Evolutionary conservation across 2,888 invertebrate genomes (phyloP).

Genomic region (Alsophila aescularia): DNA sequence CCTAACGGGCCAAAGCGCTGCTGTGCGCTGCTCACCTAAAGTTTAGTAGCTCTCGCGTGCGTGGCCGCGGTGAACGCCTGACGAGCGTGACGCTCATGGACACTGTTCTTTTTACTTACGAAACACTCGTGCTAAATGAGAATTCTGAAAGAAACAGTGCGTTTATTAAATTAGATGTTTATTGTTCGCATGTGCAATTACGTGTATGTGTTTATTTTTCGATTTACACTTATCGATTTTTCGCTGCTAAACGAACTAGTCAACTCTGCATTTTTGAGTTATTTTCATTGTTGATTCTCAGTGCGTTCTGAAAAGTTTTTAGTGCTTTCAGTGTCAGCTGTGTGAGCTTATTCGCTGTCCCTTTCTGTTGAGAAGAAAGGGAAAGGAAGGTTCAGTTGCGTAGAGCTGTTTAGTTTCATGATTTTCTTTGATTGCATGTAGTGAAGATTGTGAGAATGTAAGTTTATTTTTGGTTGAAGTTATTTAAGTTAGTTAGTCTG

Average conservation of each 20-base stretch:
- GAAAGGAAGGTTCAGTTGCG: constrained; percentile 71
- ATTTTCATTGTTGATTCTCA: constrained; percentile 54
- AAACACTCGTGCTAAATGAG: constrained; percentile 58
- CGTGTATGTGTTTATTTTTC: constrained; percentile 46
- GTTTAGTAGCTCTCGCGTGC: constrained; percentile 70
- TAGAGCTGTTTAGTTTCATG: constrained; percentile 74
- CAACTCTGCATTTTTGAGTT: constrained; percentile 49
- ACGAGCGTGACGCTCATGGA: constrained; percentile 57
- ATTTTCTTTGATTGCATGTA: constrained; percentile 68
- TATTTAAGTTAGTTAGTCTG: constrained; percentile 29
- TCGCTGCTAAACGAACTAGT: constrained; percentile 49
- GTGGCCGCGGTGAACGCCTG: constrained; percentile 70
- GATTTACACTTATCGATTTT: constrained; percentile 51
- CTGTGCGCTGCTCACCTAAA: constrained; percentile 54
- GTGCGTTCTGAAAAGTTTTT: constrained; percentile 74
- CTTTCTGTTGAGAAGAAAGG: constrained; percentile 69
- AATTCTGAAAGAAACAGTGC: constrained; percentile 57
- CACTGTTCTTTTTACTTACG: constrained; percentile 68
- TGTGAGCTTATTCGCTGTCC: constrained; percentile 66
- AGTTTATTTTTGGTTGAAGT: constrained; percentile 48
- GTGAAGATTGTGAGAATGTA: constrained; percentile 72
- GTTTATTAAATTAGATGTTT: constrained; percentile 49
- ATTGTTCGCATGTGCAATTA: constrained; percentile 46
- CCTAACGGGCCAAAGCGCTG: constrained; percentile 53
- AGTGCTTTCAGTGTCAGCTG: constrained; percentile 80